Conservation (phyloP, 2,797 vertebrate species). For the Lutjanus campechanus region DNA sequence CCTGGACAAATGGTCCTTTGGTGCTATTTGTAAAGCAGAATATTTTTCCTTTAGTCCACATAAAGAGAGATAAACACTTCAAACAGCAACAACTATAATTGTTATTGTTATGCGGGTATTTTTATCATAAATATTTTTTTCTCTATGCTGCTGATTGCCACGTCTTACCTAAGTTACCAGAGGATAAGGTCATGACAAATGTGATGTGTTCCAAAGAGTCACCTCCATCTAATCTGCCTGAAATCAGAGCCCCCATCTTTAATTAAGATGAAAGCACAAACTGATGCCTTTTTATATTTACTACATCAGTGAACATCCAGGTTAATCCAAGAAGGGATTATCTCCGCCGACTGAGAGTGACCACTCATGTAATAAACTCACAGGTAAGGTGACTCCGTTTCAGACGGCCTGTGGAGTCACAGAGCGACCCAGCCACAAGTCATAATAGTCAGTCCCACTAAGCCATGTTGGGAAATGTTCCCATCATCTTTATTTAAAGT, state of each 20-base stretch:
- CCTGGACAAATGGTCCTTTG: conserved; percentile 5
- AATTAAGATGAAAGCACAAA: conserved; percentile 76
- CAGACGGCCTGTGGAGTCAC: conserved; percentile 12
- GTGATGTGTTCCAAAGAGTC: conserved; percentile 46
- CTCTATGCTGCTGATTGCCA: background rate
- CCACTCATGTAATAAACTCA: conserved; percentile 63
- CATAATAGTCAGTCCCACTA: conserved; percentile 33
- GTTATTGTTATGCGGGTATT: background rate
- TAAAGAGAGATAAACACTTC: background rate
- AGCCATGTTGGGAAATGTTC: conserved; percentile 56
- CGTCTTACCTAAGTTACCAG: conserved; percentile 2
- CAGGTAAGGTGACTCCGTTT: conserved; percentile 36
- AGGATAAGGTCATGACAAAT: conserved; percentile 42
- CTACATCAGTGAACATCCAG: conserved; percentile 74
- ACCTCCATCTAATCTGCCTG: conserved; percentile 64
- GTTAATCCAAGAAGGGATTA: conserved; percentile 76
- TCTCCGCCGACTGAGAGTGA: conserved; percentile 57
- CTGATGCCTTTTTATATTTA: conserved; percentile 70
- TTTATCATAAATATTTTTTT: conserved; percentile 7
- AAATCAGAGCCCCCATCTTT: conserved; percentile 69
- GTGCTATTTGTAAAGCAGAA: background rate
- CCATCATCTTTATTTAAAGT: conserved; percentile 78
- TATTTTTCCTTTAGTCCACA: conserved; percentile 8
- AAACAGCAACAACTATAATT: background rate
- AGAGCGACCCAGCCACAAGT: conserved; percentile 19